Evolutionary conservation across 1,140 invertebrate species (phyloP).

Genomic region (Linepithema humile): DNA sequence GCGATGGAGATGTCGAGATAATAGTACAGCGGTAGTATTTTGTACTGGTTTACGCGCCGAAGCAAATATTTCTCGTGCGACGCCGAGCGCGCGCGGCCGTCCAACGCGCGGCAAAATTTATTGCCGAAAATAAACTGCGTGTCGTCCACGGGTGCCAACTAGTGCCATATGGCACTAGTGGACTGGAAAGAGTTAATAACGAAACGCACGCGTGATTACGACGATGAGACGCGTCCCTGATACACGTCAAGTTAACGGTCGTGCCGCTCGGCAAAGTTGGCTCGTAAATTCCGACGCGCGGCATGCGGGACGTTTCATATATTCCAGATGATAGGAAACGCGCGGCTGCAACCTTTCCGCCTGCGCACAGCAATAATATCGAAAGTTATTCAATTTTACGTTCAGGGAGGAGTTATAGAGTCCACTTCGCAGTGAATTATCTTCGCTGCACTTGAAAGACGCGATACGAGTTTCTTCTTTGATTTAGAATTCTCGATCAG

Average conservation of each 20-base stretch:
- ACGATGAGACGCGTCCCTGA: conserved; percentile 44
- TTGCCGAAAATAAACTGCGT: conserved; percentile 54
- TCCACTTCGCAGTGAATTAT: conserved; percentile 44
- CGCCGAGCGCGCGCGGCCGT: not conserved
- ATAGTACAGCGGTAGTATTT: not conserved
- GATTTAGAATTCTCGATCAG: conserved; percentile 1
- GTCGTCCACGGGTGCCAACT: conserved; percentile 50
- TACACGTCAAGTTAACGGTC: conserved; percentile 49
- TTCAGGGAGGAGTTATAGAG: conserved; percentile 21
- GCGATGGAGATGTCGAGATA: not conserved
- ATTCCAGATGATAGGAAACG: conserved; percentile 42
- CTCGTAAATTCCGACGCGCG: conserved; percentile 45
- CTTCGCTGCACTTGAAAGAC: conserved; percentile 13
- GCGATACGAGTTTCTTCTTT: not conserved
- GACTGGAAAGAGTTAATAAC: conserved; percentile 57
- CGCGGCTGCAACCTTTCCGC: conserved; percentile 3
- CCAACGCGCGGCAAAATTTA: conserved; percentile 32
- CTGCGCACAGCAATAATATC: conserved; percentile 37
- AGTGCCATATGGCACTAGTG: conserved; percentile 55
- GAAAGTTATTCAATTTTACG: conserved; percentile 43
- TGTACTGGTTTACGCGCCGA: not conserved
- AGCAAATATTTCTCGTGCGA: conserved; percentile 1
- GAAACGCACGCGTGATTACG: conserved; percentile 49
- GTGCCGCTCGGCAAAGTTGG: conserved; percentile 44
- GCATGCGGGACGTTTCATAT: conserved; percentile 46